Conservation (phyloP, 2,113 vertebrate species). For the Ifrita kowaldi region DNA sequence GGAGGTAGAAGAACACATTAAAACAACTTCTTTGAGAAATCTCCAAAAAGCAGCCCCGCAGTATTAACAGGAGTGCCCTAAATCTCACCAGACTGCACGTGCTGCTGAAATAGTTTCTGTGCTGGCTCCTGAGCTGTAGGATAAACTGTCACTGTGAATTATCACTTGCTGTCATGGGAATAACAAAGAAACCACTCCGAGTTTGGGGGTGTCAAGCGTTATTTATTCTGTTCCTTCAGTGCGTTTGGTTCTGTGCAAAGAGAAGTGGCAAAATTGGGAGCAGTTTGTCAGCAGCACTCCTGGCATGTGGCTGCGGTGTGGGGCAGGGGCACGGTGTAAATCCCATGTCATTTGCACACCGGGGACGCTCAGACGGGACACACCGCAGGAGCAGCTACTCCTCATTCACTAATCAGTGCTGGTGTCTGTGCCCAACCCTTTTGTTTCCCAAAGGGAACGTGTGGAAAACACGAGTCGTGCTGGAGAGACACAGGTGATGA, state of each 20-base stretch:
- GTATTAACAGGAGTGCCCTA: not conserved
- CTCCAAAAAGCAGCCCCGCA: not conserved
- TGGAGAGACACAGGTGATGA: conserved; percentile 92
- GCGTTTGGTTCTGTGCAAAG: not conserved
- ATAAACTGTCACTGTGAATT: not conserved
- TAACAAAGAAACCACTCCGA: not conserved
- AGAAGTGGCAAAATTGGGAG: not conserved
- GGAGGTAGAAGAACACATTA: not conserved
- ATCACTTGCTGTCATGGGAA: not conserved
- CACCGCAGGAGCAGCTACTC: not conserved
- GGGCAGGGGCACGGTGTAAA: not conserved
- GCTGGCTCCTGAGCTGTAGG: not conserved
- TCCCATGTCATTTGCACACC: accelerated
- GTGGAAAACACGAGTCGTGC: conserved; percentile 89
- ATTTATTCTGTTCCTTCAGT: not conserved
- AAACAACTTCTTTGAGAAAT: not conserved
- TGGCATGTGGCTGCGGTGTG: not conserved
- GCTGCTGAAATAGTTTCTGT: not conserved
- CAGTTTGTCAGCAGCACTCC: not conserved
- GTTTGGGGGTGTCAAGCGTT: not conserved
- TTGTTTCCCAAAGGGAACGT: conserved; percentile 81
- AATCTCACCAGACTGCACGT: not conserved
- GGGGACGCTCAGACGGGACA: accelerated
- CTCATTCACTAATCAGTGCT: not conserved
- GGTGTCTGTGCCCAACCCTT: not conserved